phyloP scores from a whole-genome alignment of 2,888 invertebrate genomes.

The Colostygia pectinataria region DNA sequence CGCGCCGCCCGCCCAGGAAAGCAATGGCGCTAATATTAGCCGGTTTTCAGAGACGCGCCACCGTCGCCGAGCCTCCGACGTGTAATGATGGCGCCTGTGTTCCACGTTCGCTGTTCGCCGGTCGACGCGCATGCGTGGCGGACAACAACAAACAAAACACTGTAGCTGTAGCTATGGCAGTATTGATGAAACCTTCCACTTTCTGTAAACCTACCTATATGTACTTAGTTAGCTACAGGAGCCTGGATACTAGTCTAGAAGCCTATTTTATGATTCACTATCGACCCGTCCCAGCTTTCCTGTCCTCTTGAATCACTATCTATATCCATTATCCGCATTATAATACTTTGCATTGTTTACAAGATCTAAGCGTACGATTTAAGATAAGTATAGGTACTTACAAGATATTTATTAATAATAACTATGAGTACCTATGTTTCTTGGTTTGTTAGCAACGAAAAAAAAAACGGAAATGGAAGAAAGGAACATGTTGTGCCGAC shows the following conservation, averaged over 20 bases:
- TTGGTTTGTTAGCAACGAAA: too few species aligned
- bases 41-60: constrained; percentile 56
- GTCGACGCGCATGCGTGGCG: constrained; percentile 59
- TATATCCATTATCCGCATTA: too few species aligned
- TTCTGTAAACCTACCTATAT: not conserved
- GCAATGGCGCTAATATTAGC: constrained; percentile 60
- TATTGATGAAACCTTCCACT: constrained; percentile 57
- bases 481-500: too few species aligned
- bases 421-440: too few species aligned
- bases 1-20: constrained; percentile 78
- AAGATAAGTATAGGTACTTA: too few species aligned
- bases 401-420: too few species aligned
- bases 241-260: not conserved
- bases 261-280: not conserved
- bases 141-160: constrained; percentile 56
- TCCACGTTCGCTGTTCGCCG: constrained; percentile 26
- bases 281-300: too few species aligned
- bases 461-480: too few species aligned
- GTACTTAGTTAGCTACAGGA: not conserved
- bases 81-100: constrained; percentile 47
- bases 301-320: too few species aligned
- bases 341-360: too few species aligned
- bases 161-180: constrained; percentile 40
- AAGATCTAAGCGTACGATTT: too few species aligned
- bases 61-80: constrained; percentile 50